These are phyloP conservation scores for Hecatera dysodea DNA, from an alignment of 2,888 invertebrate genomes.

Conservation along the genomic window DNA sequence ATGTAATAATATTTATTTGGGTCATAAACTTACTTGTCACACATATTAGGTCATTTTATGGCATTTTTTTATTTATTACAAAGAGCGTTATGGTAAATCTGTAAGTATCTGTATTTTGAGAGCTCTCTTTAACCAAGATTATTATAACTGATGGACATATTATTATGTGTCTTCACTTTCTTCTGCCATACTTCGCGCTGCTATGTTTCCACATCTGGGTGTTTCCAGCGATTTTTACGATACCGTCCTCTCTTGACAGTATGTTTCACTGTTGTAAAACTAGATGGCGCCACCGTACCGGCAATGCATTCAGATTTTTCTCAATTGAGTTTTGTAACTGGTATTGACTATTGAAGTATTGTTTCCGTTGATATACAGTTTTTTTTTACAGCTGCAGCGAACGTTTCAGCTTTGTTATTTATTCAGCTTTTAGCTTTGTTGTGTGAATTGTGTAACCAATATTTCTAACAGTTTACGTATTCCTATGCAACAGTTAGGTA, in stretches of 20 bases:
- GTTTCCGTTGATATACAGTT: slow-evolving; percentile 4
- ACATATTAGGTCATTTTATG: background rate
- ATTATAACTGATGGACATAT: background rate
- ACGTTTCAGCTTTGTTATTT: slow-evolving; percentile 25
- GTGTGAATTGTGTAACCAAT: background rate
- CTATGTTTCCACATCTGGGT: background rate
- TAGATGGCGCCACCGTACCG: slow-evolving; percentile 2
- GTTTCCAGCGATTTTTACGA: background rate
- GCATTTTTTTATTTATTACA: slow-evolving; percentile 1
- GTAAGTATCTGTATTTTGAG: background rate
- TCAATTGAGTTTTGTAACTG: slow-evolving; percentile 16
- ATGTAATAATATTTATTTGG: background rate
- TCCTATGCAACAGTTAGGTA: background rate
- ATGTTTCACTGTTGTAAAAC: slow-evolving; percentile 1
- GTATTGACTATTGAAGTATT: slow-evolving; percentile 14
- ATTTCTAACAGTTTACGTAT: background rate
- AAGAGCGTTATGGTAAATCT: background rate
- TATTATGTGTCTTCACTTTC: background rate
- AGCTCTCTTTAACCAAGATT: background rate
- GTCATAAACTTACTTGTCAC: background rate
- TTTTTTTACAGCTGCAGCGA: slow-evolving; percentile 6
- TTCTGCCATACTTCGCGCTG: background rate
- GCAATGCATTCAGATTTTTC: slow-evolving; percentile 2
- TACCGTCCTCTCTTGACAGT: background rate
- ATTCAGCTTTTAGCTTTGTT: slow-evolving; percentile 11